Evolutionary conservation across 1,140 invertebrate genomes (phyloP).

Genomic region (Heliconius eleuchia): DNA sequence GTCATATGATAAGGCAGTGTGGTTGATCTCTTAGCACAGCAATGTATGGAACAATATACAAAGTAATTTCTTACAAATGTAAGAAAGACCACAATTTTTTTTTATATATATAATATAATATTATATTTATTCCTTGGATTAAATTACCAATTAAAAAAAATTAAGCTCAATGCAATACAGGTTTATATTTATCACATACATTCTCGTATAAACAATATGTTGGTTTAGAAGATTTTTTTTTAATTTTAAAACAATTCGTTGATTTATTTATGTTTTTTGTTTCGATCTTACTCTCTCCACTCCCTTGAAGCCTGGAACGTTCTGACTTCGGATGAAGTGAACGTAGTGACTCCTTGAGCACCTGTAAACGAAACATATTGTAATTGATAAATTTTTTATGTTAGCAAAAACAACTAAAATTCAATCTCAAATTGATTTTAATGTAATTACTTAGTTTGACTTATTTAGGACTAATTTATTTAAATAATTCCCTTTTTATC

Average conservation of each 20-base stretch:
- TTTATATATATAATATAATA: too few species aligned
- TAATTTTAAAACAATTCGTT: not conserved
- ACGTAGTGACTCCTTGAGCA: slow-evolving; percentile 73
- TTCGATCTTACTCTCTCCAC: slow-evolving; percentile 65
- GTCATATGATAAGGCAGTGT: slow-evolving; percentile 8
- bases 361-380: slow-evolving; percentile 49
- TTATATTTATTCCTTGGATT: too few species aligned
- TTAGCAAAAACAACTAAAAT: too few species aligned
- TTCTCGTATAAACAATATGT: too few species aligned
- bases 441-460: too few species aligned
- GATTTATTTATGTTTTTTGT: slow-evolving; percentile 8
- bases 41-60: not conserved
- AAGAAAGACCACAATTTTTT: too few species aligned
- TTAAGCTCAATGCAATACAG: too few species aligned
- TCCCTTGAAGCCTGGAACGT: slow-evolving; percentile 78
- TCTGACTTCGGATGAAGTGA: slow-evolving; percentile 77
- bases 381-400: not conserved
- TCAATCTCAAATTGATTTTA: too few species aligned
- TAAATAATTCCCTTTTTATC: too few species aligned
- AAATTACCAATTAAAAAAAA: too few species aligned
- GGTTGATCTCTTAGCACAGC: not conserved
- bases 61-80: too few species aligned
- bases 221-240: not conserved
- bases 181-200: not conserved
- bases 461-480: too few species aligned